phyloP scores from a whole-genome alignment of 30 jellyfish, hydroid and myxozoan genomes.

The Aurelia sp. region DNA sequence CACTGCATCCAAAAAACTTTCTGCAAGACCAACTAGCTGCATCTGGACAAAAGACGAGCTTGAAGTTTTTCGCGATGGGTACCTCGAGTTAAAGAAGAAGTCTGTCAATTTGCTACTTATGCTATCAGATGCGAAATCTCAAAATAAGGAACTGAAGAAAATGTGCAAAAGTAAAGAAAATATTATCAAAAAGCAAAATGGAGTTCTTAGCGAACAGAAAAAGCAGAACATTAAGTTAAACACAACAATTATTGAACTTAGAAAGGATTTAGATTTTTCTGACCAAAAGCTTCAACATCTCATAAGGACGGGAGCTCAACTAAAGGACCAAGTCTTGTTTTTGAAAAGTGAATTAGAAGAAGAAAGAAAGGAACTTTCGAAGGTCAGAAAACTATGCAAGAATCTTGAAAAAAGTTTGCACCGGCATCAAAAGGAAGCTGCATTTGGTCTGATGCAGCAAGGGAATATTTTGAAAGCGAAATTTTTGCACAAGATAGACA shows the following conservation, averaged over 20 bases:
- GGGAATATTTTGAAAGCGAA: conserved; percentile 16
- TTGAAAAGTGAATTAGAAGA: conserved; percentile 43
- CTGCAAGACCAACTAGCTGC: neutral
- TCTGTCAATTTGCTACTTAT: conserved; percentile 44
- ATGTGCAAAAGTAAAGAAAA: conserved; percentile 27
- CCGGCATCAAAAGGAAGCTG: conserved; percentile 5
- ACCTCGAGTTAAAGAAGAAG: conserved; percentile 34
- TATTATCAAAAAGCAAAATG: neutral
- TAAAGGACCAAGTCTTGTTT: conserved; percentile 16
- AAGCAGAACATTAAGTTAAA: conserved; percentile 31
- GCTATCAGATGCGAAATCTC: conserved; percentile 39
- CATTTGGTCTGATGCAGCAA: conserved; percentile 11
- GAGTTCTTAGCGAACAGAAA: conserved; percentile 32
- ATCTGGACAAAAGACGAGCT: conserved; percentile 69
- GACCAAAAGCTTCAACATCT: conserved; percentile 18
- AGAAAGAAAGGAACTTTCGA: conserved; percentile 16
- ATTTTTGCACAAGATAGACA: conserved; percentile 8
- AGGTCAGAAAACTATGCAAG: conserved; percentile 9
- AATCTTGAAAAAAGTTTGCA: neutral
- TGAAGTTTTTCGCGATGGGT: conserved; percentile 50
- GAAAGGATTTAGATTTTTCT: conserved; percentile 23
- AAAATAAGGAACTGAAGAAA: conserved; percentile 20
- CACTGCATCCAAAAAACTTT: too few species aligned
- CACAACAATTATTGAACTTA: conserved; percentile 51
- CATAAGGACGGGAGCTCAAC: conserved; percentile 18